Evolutionary conservation across 2,113 vertebrate species (phyloP).

Genomic region (Gymnocephalus cernua): DNA sequence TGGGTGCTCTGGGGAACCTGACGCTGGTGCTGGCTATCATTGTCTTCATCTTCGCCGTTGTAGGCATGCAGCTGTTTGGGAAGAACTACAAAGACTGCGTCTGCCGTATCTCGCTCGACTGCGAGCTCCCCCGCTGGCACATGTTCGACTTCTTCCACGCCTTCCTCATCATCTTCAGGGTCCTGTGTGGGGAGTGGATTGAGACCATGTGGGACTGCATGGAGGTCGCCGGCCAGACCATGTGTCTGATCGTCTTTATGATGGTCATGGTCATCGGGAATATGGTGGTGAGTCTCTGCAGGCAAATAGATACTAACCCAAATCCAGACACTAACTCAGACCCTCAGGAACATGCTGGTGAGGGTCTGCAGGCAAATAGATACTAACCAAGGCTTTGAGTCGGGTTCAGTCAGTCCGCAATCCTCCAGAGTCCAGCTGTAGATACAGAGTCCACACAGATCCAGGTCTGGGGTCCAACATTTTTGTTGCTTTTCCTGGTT

Average conservation of each 20-base stretch:
- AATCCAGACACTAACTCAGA: no score
- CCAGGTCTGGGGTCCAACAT: no score
- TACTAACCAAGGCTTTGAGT: no score
- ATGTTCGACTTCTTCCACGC: conserved; percentile 97
- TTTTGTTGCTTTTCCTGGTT: no score
- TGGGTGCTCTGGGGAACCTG: conserved; percentile 94
- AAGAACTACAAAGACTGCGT: conserved; percentile 94
- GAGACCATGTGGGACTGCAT: conserved; percentile 99
- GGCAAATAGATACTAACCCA: background rate
- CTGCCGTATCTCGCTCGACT: conserved; percentile 90
- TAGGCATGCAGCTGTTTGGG: conserved; percentile 97
- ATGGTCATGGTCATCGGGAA: conserved; percentile 98
- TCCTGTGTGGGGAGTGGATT: conserved; percentile 97
- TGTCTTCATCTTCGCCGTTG: conserved; percentile 96
- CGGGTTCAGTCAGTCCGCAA: no score
- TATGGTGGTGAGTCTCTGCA: conserved; percentile 89
- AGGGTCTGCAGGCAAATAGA: no score
- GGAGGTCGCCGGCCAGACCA: conserved; percentile 92
- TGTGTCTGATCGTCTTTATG: conserved; percentile 95
- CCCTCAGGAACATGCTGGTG: no score
- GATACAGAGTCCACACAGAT: no score
- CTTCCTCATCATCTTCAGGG: conserved; percentile 96
- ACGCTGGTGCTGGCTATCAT: conserved; percentile 95
- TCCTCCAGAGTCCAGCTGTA: no score
- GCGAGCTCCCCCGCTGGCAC: conserved; percentile 94